Conservation (phyloP, 2,113 vertebrate genomes). For the Azemiops feae region DNA sequence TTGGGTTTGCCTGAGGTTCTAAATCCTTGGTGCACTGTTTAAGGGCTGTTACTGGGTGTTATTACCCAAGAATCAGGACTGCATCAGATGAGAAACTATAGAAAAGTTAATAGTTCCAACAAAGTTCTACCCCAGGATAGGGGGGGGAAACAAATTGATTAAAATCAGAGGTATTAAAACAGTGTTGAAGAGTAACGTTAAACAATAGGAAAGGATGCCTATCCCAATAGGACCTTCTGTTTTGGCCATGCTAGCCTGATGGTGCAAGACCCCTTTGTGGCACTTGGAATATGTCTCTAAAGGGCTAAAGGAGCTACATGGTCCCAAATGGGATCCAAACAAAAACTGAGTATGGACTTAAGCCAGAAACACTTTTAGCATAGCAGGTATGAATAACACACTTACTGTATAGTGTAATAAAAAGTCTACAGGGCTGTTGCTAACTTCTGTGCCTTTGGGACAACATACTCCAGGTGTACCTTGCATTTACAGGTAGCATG, state of each 20-base stretch:
- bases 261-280: not conserved
- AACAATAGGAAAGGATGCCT: not conserved
- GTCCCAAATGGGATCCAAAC: not conserved
- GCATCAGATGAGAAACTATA: not conserved
- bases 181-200: not conserved
- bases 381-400: not conserved
- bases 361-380: not conserved
- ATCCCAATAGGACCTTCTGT: not conserved
- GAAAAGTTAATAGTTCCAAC: not conserved
- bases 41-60: not conserved
- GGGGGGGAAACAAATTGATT: not conserved
- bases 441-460: not conserved
- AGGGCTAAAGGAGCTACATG: not conserved
- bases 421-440: not conserved
- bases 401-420: not conserved
- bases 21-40: not conserved
- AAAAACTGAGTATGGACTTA: not conserved
- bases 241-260: not conserved
- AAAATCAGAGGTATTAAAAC: not conserved
- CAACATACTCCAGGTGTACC: not conserved
- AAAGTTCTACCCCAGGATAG: not conserved
- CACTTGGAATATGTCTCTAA: not conserved
- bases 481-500: not conserved
- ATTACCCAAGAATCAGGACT: not conserved
- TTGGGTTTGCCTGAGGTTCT: not conserved